phyloP scores from a whole-genome alignment of 2,888 invertebrate species.

The Prosapia bicincta region DNA sequence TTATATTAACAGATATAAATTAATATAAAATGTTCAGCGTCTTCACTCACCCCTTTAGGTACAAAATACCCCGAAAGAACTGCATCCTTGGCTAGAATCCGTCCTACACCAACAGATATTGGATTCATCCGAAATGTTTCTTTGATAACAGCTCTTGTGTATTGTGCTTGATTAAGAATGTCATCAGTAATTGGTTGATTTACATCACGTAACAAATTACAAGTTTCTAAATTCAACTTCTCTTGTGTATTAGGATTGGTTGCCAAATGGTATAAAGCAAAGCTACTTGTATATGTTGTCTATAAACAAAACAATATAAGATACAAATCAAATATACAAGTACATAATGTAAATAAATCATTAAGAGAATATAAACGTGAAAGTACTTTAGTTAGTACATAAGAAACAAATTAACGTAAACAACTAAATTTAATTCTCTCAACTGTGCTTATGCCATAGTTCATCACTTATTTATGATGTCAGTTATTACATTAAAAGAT shows the following conservation, averaged over 20 bases:
- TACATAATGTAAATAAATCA: no score
- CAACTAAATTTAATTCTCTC: no score
- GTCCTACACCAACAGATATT: constrained; percentile 77
- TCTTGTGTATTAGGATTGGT: constrained; percentile 65
- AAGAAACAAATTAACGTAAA: no score
- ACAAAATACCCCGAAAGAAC: constrained; percentile 68
- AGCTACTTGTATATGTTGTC: constrained; percentile 75
- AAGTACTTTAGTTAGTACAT: no score
- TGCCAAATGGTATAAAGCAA: constrained; percentile 75
- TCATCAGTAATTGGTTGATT: constrained; percentile 56
- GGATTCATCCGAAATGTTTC: constrained; percentile 81
- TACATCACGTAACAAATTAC: constrained; percentile 52
- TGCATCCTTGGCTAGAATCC: constrained; percentile 66
- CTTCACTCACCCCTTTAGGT: constrained; percentile 65
- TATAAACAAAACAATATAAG: constrained; percentile 48
- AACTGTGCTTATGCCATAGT: no score
- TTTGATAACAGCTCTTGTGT: constrained; percentile 76
- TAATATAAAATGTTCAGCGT: no score
- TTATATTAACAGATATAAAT: no score
- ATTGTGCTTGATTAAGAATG: constrained; percentile 59
- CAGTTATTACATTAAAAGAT: no score
- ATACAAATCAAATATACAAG: no score
- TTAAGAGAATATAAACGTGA: no score
- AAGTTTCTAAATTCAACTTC: constrained; percentile 61
- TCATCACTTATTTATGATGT: no score